These are phyloP conservation scores for Aphodius sticticus DNA, from an alignment of 2,888 invertebrate species.

Conservation along the genomic window DNA sequence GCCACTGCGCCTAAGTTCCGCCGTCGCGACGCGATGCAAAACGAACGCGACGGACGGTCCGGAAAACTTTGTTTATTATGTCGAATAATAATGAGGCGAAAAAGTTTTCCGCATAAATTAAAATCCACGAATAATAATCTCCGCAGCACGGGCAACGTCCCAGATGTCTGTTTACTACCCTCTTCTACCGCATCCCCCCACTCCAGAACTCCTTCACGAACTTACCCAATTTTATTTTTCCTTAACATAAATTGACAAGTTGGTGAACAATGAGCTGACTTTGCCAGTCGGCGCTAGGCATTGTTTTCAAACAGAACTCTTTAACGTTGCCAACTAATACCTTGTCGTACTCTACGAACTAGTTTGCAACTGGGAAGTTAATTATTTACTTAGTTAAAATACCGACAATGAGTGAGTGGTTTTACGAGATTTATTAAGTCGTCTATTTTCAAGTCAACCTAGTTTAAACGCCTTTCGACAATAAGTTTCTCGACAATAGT, in stretches of 20 bases:
- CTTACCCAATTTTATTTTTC: neutral
- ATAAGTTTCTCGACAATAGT: neutral
- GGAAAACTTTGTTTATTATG: slow-evolving; percentile 25
- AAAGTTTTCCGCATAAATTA: slow-evolving; percentile 23
- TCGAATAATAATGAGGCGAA: slow-evolving; percentile 25
- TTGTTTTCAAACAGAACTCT: neutral
- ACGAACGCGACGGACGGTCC: slow-evolving; percentile 10
- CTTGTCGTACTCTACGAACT: neutral
- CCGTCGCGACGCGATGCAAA: neutral
- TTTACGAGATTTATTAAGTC: neutral
- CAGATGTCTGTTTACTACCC: neutral
- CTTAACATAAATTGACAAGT: slow-evolving; percentile 4
- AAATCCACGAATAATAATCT: slow-evolving; percentile 24
- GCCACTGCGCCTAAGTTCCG: neutral
- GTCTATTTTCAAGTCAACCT: neutral
- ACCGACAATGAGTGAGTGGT: neutral
- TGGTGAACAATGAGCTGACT: neutral
- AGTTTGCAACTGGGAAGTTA: neutral
- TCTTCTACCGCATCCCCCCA: neutral
- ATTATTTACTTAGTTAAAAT: slow-evolving; percentile 4
- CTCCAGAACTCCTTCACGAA: neutral
- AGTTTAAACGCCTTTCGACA: neutral
- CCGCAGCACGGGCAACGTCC: neutral
- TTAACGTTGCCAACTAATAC: neutral
- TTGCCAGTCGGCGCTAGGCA: neutral